These are phyloP conservation scores for Prionace glauca DNA, from an alignment of 2,797 vertebrate genomes.

Conservation along the genomic window DNA sequence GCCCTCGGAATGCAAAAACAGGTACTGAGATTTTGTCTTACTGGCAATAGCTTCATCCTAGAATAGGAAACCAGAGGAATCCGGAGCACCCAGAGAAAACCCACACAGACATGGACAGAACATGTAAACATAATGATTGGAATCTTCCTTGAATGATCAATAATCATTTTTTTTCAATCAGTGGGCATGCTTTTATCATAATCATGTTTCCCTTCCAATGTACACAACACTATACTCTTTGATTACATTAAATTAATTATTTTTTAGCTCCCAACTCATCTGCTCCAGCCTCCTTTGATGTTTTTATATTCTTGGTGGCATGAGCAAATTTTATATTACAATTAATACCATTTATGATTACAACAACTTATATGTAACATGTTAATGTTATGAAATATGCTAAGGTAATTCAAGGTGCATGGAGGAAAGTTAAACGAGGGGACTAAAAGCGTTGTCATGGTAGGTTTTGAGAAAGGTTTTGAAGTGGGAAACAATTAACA, in stretches of 20 bases:
- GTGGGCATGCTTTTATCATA: neutral
- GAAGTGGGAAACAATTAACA: neutral
- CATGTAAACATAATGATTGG: neutral
- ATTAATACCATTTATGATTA: neutral
- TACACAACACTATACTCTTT: neutral
- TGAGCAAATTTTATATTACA: neutral
- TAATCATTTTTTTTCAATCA: neutral
- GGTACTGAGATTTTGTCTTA: neutral
- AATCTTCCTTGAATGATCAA: neutral
- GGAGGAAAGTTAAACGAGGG: neutral
- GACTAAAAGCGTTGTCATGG: neutral
- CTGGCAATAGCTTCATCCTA: neutral
- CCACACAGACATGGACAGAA: no score
- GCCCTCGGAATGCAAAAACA: neutral
- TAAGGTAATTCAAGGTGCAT: neutral
- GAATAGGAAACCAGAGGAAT: no score
- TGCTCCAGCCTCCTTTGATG: neutral
- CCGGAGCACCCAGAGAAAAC: no score
- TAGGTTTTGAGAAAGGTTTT: neutral
- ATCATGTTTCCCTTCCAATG: neutral
- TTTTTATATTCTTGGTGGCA: neutral
- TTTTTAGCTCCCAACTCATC: neutral
- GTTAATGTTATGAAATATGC: neutral
- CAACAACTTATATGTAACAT: neutral
- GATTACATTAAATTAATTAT: neutral